These are phyloP conservation scores for Ctenodactylus gundi DNA, from an alignment of 2,113 vertebrate species.

Conservation along the genomic window DNA sequence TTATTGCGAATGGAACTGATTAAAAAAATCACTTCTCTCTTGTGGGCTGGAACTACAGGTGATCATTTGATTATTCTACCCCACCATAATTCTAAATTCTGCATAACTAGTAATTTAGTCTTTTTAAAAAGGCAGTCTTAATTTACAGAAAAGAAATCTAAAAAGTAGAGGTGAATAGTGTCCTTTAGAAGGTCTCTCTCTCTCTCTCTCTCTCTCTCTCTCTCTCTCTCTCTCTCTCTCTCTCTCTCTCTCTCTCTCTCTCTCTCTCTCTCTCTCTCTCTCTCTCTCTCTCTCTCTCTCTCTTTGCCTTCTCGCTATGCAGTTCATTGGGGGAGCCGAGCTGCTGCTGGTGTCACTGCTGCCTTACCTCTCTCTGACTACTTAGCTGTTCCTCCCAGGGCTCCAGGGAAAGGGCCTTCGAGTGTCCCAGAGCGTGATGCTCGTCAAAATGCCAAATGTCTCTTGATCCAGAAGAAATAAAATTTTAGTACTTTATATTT, in stretches of 20 bases:
- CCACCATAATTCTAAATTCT: neutral
- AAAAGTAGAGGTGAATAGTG: neutral
- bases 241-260: no score
- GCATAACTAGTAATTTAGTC: neutral
- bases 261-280: no score
- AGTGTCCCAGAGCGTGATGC: neutral
- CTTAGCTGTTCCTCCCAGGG: accelerated
- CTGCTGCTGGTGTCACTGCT: neutral
- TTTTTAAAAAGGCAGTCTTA: neutral
- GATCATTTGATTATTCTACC: neutral
- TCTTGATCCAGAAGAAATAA: neutral
- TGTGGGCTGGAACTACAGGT: neutral
- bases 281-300: no score
- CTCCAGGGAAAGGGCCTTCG: neutral
- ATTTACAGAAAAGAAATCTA: neutral
- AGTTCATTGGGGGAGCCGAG: neutral
- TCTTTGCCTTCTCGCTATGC: accelerated
- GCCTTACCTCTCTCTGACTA: no score
- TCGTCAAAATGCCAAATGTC: neutral
- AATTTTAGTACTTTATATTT: neutral
- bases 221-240: no score
- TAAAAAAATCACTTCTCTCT: neutral
- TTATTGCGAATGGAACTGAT: neutral
- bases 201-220: no score
- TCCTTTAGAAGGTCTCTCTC: neutral